Evolutionary conservation across 2,113 vertebrate genomes (phyloP), one percentile per base, ranked within the genome.

Genomic region (Grantiella picta): DNA sequence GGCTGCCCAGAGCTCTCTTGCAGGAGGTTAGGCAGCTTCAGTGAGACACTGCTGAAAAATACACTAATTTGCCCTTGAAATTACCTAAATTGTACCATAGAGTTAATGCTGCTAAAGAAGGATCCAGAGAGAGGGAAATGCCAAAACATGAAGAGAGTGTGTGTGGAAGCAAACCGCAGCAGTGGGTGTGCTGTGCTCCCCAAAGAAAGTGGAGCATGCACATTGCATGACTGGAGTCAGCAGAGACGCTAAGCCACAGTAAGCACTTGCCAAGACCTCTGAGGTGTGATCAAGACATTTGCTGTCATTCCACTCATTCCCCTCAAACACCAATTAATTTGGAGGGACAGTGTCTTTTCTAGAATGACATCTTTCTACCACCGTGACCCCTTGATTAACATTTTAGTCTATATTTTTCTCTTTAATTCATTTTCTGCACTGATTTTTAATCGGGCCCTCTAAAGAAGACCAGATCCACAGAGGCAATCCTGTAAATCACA

Each of bases 131-230:
- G 45, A 66, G 15, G 38, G 13, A 75, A 70, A 38, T n/a, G 29
- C 17, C 76, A 77, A 45, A 40, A 63, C 17, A 52, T 27, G 29
- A 27, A 33, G 57, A 33, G 57, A 50, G 35, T 4, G 15, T 22
- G 9, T 27, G 36, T 42, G 47, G 10, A 52, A 47, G 29, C 0
- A 0, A 75, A 75, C 21, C 33, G 50, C 36, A 79, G 53, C 14
- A 44, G 7, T 4, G 40, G 33, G 54, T 31, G 59, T 0, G 0
- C 24, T 59, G 38, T 7, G 40, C 25, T n/a, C 6, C 70, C 44
- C 4, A 6, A 53, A 45, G n/a, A 53, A 47, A 77, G 52, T 8
- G 25, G 21, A 78, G 57, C 18, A 35, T 1, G 24, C 25, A 53
- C 63, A 19, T 7, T 1, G 0, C n/a, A 16, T 2, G 10, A 31